Percentiles rank a stretch among this genome's conserved stretches.
Evolutionary conservation across 2,113 vertebrate species (phyloP).

Genomic region (Hylia prasina): DNA sequence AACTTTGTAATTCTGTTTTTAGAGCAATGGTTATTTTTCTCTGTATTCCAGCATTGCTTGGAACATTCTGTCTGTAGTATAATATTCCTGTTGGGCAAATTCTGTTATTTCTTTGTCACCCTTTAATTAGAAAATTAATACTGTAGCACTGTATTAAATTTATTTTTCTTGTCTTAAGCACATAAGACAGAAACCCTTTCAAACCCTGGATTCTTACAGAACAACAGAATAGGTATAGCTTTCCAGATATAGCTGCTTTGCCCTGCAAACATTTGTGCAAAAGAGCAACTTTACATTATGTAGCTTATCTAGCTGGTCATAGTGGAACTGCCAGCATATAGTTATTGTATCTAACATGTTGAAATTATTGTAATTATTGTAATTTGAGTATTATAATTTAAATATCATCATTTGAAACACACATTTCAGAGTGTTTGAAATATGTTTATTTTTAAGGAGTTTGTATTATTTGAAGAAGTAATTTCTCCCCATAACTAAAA

Average conservation of each 20-base stretch:
- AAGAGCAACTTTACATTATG: not conserved
- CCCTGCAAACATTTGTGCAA: not conserved
- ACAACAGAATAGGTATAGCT: not conserved
- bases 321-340: not conserved
- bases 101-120: not conserved
- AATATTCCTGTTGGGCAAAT: not conserved
- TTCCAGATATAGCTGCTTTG: not conserved
- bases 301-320: not conserved
- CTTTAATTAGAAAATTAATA: not conserved
- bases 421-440: not conserved
- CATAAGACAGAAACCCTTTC: not conserved
- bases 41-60: not conserved
- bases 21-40: not conserved
- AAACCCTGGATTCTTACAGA: not conserved
- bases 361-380: not conserved
- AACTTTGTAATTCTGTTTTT: not conserved
- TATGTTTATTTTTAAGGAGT: not conserved
- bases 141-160: not conserved
- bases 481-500: not conserved
- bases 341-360: not conserved
- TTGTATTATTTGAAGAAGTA: not conserved
- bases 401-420: not conserved
- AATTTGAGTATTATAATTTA: not conserved
- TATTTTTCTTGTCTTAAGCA: not conserved
- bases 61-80: not conserved